Conservation (phyloP, 2,113 vertebrate genomes). For the Dicerorhinus sumatrensis region DNA sequence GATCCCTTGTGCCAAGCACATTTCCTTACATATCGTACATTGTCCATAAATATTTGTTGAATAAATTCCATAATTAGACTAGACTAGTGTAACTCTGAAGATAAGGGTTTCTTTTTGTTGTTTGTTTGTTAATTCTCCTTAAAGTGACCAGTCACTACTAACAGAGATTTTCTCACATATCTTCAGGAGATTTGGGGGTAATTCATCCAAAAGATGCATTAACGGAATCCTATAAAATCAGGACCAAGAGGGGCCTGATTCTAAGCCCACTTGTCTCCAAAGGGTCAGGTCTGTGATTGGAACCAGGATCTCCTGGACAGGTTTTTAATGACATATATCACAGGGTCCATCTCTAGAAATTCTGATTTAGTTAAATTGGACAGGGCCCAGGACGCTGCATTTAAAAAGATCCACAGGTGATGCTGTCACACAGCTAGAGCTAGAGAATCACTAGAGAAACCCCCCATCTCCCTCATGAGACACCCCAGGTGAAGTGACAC, state of each 20-base stretch:
- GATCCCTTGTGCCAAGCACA: too few relatives aligned
- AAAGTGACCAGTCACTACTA: not conserved
- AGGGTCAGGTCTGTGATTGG: not conserved
- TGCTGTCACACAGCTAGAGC: not conserved
- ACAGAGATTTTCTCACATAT: not conserved
- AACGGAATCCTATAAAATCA: not conserved
- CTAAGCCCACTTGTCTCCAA: not conserved
- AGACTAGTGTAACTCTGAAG: not conserved
- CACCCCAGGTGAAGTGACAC: too few relatives aligned
- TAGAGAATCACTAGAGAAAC: not conserved
- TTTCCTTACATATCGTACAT: not conserved
- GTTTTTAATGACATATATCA: not conserved
- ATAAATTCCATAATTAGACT: not conserved
- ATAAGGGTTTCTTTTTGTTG: not conserved
- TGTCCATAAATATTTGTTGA: not conserved
- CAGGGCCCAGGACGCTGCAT: not conserved
- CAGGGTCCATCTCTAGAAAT: not conserved
- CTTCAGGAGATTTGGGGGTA: not conserved
- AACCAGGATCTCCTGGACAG: not conserved
- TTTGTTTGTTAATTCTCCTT: not conserved
- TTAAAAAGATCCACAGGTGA: not conserved
- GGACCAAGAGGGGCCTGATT: not conserved
- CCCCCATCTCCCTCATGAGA: not conserved
- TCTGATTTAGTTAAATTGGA: not conserved
- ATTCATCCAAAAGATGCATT: not conserved